Conservation (phyloP, 2,113 vertebrate genomes). For the Paralichthys olivaceus region DNA sequence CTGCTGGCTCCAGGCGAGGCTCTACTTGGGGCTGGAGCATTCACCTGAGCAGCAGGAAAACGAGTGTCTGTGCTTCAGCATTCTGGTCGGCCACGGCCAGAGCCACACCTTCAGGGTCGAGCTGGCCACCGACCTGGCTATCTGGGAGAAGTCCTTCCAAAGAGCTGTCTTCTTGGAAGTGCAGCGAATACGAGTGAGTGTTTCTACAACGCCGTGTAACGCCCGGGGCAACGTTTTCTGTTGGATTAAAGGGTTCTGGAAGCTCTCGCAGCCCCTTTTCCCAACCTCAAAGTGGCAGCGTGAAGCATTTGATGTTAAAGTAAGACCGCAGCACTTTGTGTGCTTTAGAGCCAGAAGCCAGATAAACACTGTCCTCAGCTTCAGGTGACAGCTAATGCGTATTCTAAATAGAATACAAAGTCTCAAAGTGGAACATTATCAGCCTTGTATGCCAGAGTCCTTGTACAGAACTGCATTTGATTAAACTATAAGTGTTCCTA, state of each 20-base stretch:
- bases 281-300: neutral
- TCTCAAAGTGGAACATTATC: neutral
- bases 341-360: conserved; percentile 1
- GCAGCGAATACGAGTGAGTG: conserved; percentile 90
- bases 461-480: neutral
- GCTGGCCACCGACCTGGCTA: conserved; percentile 87
- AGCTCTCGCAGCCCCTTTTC: conserved; percentile 7
- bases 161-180: conserved; percentile 93
- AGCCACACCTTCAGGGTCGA: conserved; percentile 91
- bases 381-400: neutral
- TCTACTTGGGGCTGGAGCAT: conserved; percentile 88
- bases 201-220: neutral
- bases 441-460: neutral
- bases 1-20: conserved; percentile 90
- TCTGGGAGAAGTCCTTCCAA: conserved; percentile 95
- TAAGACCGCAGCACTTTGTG: neutral
- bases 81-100: conserved; percentile 88
- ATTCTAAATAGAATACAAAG: neutral
- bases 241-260: conserved; percentile 1
- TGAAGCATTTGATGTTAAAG: neutral
- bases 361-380: conserved; percentile 12
- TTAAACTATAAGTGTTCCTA: neutral
- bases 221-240: neutral
- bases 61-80: conserved; percentile 89
- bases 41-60: conserved; percentile 87